phyloP scores from a whole-genome alignment of 2,888 invertebrate species.

The Crossocerus cetratus region DNA sequence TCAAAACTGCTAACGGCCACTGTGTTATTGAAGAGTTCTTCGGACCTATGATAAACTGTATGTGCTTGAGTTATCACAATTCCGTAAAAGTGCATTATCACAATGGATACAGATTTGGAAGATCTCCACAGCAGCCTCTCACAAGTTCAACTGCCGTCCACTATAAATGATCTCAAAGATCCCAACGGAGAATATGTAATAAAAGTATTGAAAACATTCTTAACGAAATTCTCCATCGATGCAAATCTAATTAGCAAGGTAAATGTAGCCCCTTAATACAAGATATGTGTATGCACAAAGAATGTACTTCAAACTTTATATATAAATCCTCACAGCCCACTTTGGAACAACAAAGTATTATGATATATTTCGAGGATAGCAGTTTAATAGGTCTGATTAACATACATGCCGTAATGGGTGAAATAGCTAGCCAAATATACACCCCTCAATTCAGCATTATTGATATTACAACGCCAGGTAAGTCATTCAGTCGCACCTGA shows the following conservation, averaged over 20 bases:
- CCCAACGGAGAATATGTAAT: slow-evolving; percentile 63
- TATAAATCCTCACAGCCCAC: slow-evolving; percentile 51
- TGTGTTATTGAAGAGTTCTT: too few species aligned
- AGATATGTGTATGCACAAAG: background rate
- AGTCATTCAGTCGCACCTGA: background rate
- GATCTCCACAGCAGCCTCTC: slow-evolving; percentile 50
- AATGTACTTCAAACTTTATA: slow-evolving; percentile 11
- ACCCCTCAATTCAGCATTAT: slow-evolving; percentile 57
- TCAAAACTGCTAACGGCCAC: too few species aligned
- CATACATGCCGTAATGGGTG: slow-evolving; percentile 49
- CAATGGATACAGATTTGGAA: slow-evolving; percentile 53
- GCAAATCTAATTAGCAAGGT: slow-evolving; percentile 49
- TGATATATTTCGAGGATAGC: slow-evolving; percentile 41
- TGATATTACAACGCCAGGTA: slow-evolving; percentile 63
- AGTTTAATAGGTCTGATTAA: slow-evolving; percentile 59
- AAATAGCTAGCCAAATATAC: slow-evolving; percentile 57
- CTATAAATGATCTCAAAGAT: slow-evolving; percentile 57
- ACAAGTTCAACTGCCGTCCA: slow-evolving; percentile 56
- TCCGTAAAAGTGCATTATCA: background rate
- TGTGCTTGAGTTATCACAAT: too few species aligned
- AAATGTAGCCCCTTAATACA: background rate
- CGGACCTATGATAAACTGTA: too few species aligned
- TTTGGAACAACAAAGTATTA: slow-evolving; percentile 47
- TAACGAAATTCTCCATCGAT: slow-evolving; percentile 56
- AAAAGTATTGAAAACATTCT: slow-evolving; percentile 55